Evolutionary conservation across 2,888 invertebrate genomes (phyloP).

Genomic region (Hipparchia semele): DNA sequence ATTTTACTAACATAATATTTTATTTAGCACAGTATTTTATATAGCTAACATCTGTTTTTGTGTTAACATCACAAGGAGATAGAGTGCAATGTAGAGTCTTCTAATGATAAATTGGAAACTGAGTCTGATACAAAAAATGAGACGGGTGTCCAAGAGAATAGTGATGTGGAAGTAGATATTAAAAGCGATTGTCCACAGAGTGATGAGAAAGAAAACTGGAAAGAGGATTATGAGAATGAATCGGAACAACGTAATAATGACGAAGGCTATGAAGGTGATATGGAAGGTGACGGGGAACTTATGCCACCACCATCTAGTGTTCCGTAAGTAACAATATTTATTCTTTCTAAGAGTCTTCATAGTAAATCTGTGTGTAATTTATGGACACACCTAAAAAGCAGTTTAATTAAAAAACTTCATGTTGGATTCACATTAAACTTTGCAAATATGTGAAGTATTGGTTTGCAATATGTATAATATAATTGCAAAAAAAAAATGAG

Average conservation of each 20-base stretch:
- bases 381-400: no score
- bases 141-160: slow-evolving; percentile 16
- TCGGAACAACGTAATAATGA: slow-evolving; percentile 77
- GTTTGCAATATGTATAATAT: no score
- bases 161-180: slow-evolving; percentile 20
- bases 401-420: no score
- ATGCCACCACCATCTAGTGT: slow-evolving; percentile 93
- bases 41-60: slow-evolving; percentile 20
- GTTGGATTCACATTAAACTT: no score
- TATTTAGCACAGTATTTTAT: slow-evolving; percentile 2
- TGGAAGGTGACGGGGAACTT: slow-evolving; percentile 87
- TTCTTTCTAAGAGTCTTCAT: neutral
- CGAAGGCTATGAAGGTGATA: slow-evolving; percentile 84
- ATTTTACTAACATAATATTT: neutral
- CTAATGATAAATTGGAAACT: slow-evolving; percentile 12
- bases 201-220: slow-evolving; percentile 50
- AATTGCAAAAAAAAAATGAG: no score
- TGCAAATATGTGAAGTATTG: no score
- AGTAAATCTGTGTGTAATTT: no score
- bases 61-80: slow-evolving; percentile 24
- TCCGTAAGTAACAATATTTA: slow-evolving; percentile 57
- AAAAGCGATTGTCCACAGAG: slow-evolving; percentile 56
- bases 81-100: slow-evolving; percentile 21
- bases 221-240: slow-evolving; percentile 48
- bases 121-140: slow-evolving; percentile 20